Base-by-base conservation (phyloP, 2,888 invertebrate species). In the Alitta virens region DNA sequence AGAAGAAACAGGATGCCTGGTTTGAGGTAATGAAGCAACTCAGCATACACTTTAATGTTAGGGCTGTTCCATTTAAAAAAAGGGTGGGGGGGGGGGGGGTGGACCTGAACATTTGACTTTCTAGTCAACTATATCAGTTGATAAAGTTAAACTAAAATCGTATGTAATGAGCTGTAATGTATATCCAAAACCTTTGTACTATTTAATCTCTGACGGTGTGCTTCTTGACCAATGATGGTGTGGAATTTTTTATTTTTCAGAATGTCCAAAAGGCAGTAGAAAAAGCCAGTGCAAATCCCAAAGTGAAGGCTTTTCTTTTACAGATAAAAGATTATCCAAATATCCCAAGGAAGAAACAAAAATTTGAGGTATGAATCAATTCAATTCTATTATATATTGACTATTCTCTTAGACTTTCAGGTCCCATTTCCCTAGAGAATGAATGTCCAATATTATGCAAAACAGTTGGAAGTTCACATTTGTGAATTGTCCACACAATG, bases 1-100 rank as follows among this genome's bases (percentile, higher is more conserved):
- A 91, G 77, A 87, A 86, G 68, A 94, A 94, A 77, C 95, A 95
- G 79, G 89, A 89, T 74, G 87, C 87, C 55, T 95, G 94, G 94
- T 85, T 89, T 7, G 46, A 54, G 43, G 60, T 60, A 16, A 52
- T 5, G n/a, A n/a, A n/a, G n/a, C n/a, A 38, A 27, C 18, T 27
- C 26, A 3, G 42, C 2, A 3, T 42, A 12, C 12, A 25, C 21
- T 53, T 24, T n/a, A n/a, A n/a, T n/a, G n/a, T n/a, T n/a, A n/a
- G n/a, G n/a, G n/a, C n/a, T n/a, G n/a, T n/a, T n/a, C n/a, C n/a
- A n/a, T n/a, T n/a, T n/a, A n/a, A n/a, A n/a, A n/a, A n/a, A n/a
- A n/a, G n/a, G n/a, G n/a, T n/a, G n/a, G n/a, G n/a, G n/a, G n/a
- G n/a, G n/a, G n/a, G n/a, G n/a, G n/a, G n/a, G n/a, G n/a, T n/a